Base-by-base conservation (phyloP, 2,113 vertebrate genomes). In the Rhinolophus sinicus region DNA sequence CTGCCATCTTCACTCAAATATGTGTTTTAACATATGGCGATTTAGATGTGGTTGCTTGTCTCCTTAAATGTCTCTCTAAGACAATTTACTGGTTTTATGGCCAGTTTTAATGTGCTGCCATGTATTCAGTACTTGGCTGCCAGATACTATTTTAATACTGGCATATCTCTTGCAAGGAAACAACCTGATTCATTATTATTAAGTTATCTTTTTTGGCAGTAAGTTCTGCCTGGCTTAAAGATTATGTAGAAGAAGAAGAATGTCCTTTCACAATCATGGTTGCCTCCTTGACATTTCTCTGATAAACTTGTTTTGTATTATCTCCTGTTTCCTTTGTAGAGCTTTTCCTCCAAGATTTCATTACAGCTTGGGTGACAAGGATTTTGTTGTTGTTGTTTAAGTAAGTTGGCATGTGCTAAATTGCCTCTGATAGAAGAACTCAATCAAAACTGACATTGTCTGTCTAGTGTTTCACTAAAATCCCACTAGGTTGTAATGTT, bases 241-340 rank as follows among this genome's bases (percentile, higher is more conserved):
- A 96, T 95, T 93, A 94, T 88, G 92, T 92, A 72, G 83, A 96
- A 84, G 96, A 97, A 97, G 92, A 98, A 97, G 92, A 97, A 97
- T 96, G 94, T 95, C 87, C 76, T 97, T 96, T 96, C 93, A 78
- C 93, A 94, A 54, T 96, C 92, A 47, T 84, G 65, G 98, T 84
- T 95, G 15, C 92, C 87, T 96, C 56, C 94, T 93, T 97, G 98
- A 97, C 93, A 0, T 95, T 97, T 95, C 93, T 96, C 93, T 98
- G 97, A 98, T 98, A 97, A 97, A 97, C 96, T 94, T 96, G 89
- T 97, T 96, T 96, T 96, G 86, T 94, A 83, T 97, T 97, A 97
- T 97, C 97, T 96, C 62, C 88, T 90, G 75, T 90, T 96, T 76
- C 90, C 93, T 97, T 96, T 90, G 93, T 95, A 93, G 86, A 93